Conservation (phyloP, 2,113 vertebrate genomes). For the Callopanchax toddi region DNA sequence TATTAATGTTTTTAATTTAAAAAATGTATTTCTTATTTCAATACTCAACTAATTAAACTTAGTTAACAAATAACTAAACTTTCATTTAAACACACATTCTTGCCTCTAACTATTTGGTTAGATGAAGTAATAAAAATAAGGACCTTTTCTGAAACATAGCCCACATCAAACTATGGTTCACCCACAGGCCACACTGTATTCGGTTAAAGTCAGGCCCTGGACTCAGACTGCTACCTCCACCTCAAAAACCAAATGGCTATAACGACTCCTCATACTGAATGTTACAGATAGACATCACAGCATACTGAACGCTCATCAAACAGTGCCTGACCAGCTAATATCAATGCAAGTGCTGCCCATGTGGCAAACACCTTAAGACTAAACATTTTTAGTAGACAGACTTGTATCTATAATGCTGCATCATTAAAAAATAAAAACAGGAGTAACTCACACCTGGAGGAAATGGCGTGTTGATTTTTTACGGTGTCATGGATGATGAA, state of each 20-base stretch:
- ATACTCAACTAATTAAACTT: not conserved
- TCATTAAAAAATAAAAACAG: not conserved
- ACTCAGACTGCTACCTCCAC: slow-evolving; percentile 27
- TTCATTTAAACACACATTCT: not conserved
- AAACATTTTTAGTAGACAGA: not conserved
- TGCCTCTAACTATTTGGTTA: slow-evolving; percentile 2
- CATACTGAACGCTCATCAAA: not conserved
- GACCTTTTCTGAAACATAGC: slow-evolving; percentile 14
- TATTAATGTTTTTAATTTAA: not conserved
- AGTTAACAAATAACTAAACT: not conserved
- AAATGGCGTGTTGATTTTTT: slow-evolving; percentile 2
- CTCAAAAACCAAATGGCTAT: slow-evolving; percentile 42
- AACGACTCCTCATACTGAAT: slow-evolving; percentile 17
- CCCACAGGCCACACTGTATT: slow-evolving; percentile 39
- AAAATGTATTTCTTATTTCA: not conserved
- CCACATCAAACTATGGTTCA: slow-evolving; percentile 47
- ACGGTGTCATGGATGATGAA: not conserved
- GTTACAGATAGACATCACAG: slow-evolving; percentile 4
- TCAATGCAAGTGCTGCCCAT: slow-evolving; percentile 11
- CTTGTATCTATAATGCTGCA: not conserved
- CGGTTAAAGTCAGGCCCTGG: slow-evolving; percentile 9
- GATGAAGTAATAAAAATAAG: slow-evolving; percentile 1
- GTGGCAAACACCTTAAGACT: slow-evolving; percentile 14
- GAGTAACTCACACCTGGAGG: not conserved
- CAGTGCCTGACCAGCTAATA: not conserved